Base-by-base conservation (phyloP, 2,888 invertebrate species). In the Stegana nigrithorax region DNA sequence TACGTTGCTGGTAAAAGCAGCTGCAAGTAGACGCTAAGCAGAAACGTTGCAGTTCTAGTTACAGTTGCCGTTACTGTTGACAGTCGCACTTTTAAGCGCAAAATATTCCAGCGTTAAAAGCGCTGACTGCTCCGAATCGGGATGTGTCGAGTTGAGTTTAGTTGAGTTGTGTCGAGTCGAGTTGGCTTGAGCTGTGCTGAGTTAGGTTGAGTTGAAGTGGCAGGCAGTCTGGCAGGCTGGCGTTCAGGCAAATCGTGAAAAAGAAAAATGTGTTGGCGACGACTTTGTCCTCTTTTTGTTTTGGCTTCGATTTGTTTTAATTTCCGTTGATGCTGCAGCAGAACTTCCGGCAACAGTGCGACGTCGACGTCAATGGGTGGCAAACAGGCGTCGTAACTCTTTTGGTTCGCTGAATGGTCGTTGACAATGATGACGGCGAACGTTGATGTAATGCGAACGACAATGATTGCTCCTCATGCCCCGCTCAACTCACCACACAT, bases 231-330 rank as follows among this genome's bases (percentile, higher is more conserved):
- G n/a, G n/a, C n/a, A n/a, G n/a, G n/a, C n/a, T n/a, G n/a, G n/a
- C n/a, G n/a, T n/a, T n/a, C n/a, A n/a, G n/a, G n/a, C n/a, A n/a
- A n/a, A n/a, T n/a, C n/a, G n/a, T n/a, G n/a, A n/a, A n/a, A n/a
- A n/a, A n/a, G n/a, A n/a, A n/a, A n/a, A n/a, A n/a, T 32, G 36
- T 39, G 47, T 66, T 47, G 23, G n/a, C 44, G 25, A 50, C 26
- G 50, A 8, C 50, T 39, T 55, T 50, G 55, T 44, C 55, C 64
- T 63, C 60, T 60, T 60, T n/a, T n/a, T 62, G 62, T 65, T 70
- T 70, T 62, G 60, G 64, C 69, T 73, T 65, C 69, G 71, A 71
- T 73, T 73, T 68, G 67, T 65, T 66, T 73, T 73, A 73, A 73
- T 74, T 75, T 74, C 74, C 74, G 74, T 69, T 68, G 71, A 68